Conservation (phyloP, 1,140 invertebrate genomes). For the Dysdera silvatica region DNA sequence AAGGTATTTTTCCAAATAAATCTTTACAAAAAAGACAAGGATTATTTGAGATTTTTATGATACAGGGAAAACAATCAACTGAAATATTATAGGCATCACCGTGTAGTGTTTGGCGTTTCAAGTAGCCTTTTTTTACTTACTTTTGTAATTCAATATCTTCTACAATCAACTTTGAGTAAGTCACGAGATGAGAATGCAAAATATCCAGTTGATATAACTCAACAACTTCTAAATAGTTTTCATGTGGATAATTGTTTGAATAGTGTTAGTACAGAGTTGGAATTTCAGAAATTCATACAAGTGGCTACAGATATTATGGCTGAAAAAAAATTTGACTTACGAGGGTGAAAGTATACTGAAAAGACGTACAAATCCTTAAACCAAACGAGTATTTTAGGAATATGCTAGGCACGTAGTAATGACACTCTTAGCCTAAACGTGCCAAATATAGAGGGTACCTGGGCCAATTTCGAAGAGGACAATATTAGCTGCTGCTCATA, state of each 20-base stretch:
- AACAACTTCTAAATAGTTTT: not conserved
- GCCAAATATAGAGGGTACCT: not conserved
- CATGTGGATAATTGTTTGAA: not conserved
- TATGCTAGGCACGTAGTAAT: not conserved
- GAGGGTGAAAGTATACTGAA: slow-evolving; percentile 4
- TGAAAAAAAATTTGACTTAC: slow-evolving; percentile 7
- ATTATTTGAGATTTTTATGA: slow-evolving; percentile 3
- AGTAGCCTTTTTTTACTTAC: not conserved
- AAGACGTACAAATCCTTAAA: not conserved
- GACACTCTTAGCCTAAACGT: slow-evolving; percentile 1
- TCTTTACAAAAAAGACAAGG: slow-evolving; percentile 2
- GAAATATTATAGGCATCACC: not conserved
- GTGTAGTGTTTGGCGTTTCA: not conserved
- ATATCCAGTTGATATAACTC: not conserved
- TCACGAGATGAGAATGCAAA: not conserved
- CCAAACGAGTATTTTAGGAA: not conserved
- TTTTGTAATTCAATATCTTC: not conserved
- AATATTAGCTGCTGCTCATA: not conserved
- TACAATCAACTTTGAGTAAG: not conserved
- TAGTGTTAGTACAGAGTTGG: not conserved
- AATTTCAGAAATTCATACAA: slow-evolving; percentile 1
- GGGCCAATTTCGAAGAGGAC: not conserved
- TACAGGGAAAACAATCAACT: not conserved
- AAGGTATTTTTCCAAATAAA: slow-evolving; percentile 25
- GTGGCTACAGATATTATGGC: slow-evolving; percentile 7